phyloP scores from a whole-genome alignment of 2,113 vertebrate genomes.

The Rissa tridactyla region DNA sequence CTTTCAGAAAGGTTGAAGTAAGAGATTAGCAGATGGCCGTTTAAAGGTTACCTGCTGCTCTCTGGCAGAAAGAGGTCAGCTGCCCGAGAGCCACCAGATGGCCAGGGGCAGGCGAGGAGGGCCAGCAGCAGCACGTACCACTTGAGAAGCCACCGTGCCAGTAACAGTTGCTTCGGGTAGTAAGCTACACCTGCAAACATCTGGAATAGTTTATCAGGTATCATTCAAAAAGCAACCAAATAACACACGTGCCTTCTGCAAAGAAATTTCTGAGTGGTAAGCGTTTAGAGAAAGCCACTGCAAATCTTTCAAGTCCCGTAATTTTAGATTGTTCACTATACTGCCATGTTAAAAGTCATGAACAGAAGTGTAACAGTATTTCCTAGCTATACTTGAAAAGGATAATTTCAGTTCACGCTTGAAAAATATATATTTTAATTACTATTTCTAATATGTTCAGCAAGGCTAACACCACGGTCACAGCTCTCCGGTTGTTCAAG shows the following conservation, averaged over 20 bases:
- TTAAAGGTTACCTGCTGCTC: slow-evolving; percentile 60
- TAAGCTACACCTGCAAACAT: slow-evolving; percentile 69
- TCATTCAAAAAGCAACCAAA: neutral
- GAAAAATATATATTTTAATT: neutral
- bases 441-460: neutral
- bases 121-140: neutral
- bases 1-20: neutral
- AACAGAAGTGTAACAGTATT: neutral
- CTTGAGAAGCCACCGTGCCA: neutral
- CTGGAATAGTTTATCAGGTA: slow-evolving; percentile 36
- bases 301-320: neutral
- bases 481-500: neutral
- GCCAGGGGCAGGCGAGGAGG: neutral
- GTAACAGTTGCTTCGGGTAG: neutral
- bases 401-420: neutral
- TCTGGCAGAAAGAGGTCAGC: slow-evolving; percentile 10
- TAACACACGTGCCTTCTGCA: neutral
- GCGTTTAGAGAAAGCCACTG: neutral
- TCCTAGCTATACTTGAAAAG: neutral
- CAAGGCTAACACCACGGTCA: rapidly evolving
- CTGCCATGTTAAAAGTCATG: rapidly evolving
- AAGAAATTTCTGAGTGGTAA: neutral
- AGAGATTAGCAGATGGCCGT: slow-evolving; percentile 63
- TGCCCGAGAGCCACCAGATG: slow-evolving; percentile 55
- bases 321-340: neutral